Conservation (phyloP, 1,140 invertebrate species). For the Berghia stephanieae region DNA sequence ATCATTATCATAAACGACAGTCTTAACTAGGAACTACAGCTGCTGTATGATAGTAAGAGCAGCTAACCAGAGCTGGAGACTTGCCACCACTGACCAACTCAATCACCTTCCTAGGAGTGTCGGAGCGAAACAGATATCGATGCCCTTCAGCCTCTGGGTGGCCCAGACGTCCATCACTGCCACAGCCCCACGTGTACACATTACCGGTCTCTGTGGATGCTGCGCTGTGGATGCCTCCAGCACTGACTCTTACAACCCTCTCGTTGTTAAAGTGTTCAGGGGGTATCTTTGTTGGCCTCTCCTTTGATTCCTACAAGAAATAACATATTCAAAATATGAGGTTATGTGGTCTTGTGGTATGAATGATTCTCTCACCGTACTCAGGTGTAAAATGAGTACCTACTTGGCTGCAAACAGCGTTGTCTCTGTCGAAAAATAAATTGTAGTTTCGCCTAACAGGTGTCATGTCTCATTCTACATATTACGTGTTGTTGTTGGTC, state of each 20-base stretch:
- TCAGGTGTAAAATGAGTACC: no score
- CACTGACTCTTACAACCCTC: slow-evolving; percentile 86
- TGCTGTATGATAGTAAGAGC: slow-evolving; percentile 47
- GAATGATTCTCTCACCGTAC: no score
- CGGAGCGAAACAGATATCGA: slow-evolving; percentile 45
- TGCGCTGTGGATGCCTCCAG: slow-evolving; percentile 91
- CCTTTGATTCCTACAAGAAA: slow-evolving; percentile 67
- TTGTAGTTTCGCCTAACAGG: no score
- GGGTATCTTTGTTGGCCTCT: slow-evolving; percentile 75
- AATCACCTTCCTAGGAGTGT: slow-evolving; percentile 41
- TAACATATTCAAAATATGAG: no score
- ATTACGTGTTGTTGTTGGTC: no score
- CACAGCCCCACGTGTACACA: slow-evolving; percentile 92
- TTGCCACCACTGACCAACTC: slow-evolving; percentile 16
- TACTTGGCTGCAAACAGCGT: no score
- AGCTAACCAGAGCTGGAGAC: slow-evolving; percentile 28
- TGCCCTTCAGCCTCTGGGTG: slow-evolving; percentile 77
- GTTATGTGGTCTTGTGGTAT: no score
- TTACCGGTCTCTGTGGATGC: slow-evolving; percentile 89
- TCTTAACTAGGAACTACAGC: no score
- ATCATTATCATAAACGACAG: no score
- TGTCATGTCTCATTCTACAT: no score
- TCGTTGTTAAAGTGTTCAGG: slow-evolving; percentile 83
- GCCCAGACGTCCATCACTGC: slow-evolving; percentile 89
- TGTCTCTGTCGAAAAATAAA: no score